phyloP scores from a whole-genome alignment of 1,140 invertebrate species.

The Heliothis virescens region DNA sequence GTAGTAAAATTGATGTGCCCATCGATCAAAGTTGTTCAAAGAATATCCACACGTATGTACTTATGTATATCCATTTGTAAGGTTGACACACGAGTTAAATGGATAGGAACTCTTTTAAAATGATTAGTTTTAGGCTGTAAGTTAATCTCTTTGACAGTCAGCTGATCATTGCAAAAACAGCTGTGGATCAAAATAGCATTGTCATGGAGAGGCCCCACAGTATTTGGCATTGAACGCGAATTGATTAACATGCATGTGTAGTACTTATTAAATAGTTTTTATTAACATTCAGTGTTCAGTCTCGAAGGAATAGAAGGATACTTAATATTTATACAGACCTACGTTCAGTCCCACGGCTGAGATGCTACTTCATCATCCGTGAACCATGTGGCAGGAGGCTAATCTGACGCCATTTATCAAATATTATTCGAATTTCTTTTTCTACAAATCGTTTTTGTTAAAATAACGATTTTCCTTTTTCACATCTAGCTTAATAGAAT shows the following conservation, averaged over 20 bases:
- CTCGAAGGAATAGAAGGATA: not conserved
- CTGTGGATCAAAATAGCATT: not conserved
- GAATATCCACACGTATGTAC: not conserved
- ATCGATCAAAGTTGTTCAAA: constrained; percentile 25
- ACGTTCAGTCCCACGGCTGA: constrained; percentile 9
- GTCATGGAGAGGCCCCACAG: not conserved
- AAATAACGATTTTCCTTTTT: constrained; percentile 8
- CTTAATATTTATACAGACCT: not conserved
- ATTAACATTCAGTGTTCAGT: constrained; percentile 1
- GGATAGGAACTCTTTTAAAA: too few relatives aligned
- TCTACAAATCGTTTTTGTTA: constrained; percentile 13
- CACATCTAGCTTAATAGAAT: not conserved
- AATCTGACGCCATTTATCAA: constrained; percentile 30
- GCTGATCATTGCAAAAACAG: not conserved
- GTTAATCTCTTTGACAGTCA: constrained; percentile 8
- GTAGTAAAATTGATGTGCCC: constrained; percentile 26
- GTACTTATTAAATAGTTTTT: constrained; percentile 10
- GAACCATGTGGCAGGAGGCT: constrained; percentile 33
- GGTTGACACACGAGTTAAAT: too few relatives aligned
- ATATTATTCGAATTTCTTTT: constrained; percentile 32
- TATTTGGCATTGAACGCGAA: constrained; percentile 26
- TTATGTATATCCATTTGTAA: not conserved
- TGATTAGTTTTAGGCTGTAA: too few relatives aligned
- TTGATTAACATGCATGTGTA: constrained; percentile 22
- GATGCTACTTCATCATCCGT: constrained; percentile 33